A percentile compares a stretch with the other conserved stretches of the same genome.
phyloP scores from a whole-genome alignment of 2,888 invertebrate species.

The Heliconius hortense region DNA sequence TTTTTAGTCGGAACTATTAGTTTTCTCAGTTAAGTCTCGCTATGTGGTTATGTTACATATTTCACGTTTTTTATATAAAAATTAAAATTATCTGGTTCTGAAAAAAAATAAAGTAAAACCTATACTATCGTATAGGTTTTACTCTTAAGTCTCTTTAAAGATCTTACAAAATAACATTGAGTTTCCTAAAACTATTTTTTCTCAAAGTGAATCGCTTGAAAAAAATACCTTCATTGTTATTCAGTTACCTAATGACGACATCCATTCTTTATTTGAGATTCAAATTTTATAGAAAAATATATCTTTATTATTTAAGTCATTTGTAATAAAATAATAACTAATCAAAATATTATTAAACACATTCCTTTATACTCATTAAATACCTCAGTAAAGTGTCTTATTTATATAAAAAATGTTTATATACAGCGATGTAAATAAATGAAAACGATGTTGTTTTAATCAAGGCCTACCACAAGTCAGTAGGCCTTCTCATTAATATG shows the following conservation, averaged over 20 bases:
- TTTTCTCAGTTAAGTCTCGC: no score
- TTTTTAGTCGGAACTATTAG: no score
- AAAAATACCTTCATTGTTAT: neutral
- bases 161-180: no score
- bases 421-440: slow-evolving; percentile 20
- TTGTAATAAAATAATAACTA: neutral
- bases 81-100: no score
- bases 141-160: neutral
- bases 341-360: neutral
- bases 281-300: neutral
- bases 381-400: neutral
- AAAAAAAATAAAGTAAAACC: no score
- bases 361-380: slow-evolving; percentile 1
- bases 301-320: neutral
- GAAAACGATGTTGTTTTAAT: slow-evolving; percentile 35
- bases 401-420: neutral
- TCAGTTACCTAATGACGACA: neutral
- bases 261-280: neutral
- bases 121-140: no score
- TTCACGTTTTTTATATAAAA: no score
- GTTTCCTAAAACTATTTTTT: neutral
- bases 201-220: neutral
- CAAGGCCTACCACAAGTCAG: slow-evolving; percentile 65
- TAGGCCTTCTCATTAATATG: slow-evolving; percentile 50
- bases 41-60: no score